Evolutionary conservation across 1,140 invertebrate species (phyloP), one percentile per base, ranked within the genome.

Genomic region (Achatina immaculata): DNA sequence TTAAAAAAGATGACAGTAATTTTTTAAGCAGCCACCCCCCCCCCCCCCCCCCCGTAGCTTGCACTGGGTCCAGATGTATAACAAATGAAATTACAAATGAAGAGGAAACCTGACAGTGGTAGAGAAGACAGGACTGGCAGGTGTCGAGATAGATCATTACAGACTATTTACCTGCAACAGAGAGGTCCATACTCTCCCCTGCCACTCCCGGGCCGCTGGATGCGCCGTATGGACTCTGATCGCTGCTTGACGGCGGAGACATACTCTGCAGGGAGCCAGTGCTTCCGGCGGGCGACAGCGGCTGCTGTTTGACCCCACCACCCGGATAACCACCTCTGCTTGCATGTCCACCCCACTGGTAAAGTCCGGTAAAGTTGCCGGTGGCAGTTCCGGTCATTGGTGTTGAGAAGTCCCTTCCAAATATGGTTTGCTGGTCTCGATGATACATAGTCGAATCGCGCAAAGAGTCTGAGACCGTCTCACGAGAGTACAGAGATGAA

Each of bases 231-330:
- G 87, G 88, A 36, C 87, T 86, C 58, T 85, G 84, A 66, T 89
- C 87, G 34, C 83, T 85, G 82, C 84, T 85, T 74, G 86, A 86
- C 14, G 86, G 83, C 9, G 90, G 90, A 0, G 89, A 90, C 84
- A 90, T 85, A 75, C 88, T 90, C 7, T 90, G 88, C 28, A 90
- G 80, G 6, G 89, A 90, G 34, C 88, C 89, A n/a, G 90, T 89
- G 83, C 90, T 90, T 55, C 89, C 89, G 1, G 89, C 85, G 0
- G 90, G 90, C 74, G 89, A 90, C 72, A 91, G 83, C 0, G 89
- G 88, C 77, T 90, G 88, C 81, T 90, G 88, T 62, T 90, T 91
- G 66, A 45, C 48, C 66, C n/a, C 58, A 62, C 72, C 51, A 62
- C 24, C 45, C 48, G 72, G n/a, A 19, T 68, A 68, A n/a, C 62